Percentiles rank a stretch among this genome's conserved stretches.
Conservation (phyloP, 2,113 vertebrate species). For the Oenanthe melanoleuca region DNA sequence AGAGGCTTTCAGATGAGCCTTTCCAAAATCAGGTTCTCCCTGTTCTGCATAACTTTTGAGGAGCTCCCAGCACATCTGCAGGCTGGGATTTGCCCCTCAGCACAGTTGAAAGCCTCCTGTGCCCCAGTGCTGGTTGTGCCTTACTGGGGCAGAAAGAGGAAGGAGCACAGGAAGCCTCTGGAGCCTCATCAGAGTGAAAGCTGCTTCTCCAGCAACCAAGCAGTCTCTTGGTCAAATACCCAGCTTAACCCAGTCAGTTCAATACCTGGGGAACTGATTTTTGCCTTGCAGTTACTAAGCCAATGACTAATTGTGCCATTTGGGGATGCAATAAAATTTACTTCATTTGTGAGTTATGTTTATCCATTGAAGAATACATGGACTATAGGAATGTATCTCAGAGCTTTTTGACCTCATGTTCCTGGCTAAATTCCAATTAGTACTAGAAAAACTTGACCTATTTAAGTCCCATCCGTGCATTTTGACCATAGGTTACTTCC, state of each 20-base stretch:
- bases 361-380: background rate
- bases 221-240: background rate
- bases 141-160: background rate
- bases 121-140: background rate
- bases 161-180: background rate
- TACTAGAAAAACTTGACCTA: background rate
- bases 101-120: fast-evolving
- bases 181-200: background rate
- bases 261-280: background rate
- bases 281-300: background rate
- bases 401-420: background rate
- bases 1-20: slow-evolving; percentile 8
- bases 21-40: background rate
- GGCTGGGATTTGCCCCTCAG: background rate
- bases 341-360: background rate
- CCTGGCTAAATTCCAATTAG: background rate
- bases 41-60: background rate
- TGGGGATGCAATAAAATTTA: background rate
- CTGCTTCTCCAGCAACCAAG: background rate
- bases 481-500: background rate
- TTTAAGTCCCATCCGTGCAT: background rate
- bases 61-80: background rate
- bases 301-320: background rate
- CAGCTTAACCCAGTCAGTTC: background rate
- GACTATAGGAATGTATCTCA: background rate